These are phyloP conservation scores for Neomonachus schauinslandi DNA, from an alignment of 2,113 vertebrate genomes.

Conservation along the genomic window DNA sequence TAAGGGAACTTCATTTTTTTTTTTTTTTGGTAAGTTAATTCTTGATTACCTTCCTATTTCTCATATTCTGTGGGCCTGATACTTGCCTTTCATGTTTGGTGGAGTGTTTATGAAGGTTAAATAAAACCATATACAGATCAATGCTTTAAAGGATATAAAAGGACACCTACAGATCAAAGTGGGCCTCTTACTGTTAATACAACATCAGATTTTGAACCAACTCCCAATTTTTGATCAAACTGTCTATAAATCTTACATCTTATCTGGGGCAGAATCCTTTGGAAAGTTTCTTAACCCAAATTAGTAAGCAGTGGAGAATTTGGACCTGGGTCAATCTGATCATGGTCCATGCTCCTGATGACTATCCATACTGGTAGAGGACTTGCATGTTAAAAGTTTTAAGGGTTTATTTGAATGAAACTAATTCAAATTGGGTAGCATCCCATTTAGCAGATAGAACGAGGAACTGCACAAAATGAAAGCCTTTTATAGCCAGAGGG, in stretches of 20 bases:
- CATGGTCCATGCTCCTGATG: too few species aligned
- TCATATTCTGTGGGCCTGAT: neutral
- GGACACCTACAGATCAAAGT: neutral
- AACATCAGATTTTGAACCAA: neutral
- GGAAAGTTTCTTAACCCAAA: neutral
- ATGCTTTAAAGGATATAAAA: slow-evolving; percentile 6
- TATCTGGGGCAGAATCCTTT: neutral
- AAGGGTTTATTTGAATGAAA: neutral
- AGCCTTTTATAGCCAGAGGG: neutral
- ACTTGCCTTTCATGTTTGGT: neutral
- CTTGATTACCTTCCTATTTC: neutral
- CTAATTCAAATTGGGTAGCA: neutral
- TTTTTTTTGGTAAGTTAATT: neutral
- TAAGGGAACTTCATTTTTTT: slow-evolving; percentile 36
- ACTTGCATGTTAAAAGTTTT: neutral
- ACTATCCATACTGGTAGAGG: neutral
- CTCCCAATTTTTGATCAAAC: neutral
- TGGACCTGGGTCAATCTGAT: neutral
- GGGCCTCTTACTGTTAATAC: neutral
- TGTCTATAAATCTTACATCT: neutral
- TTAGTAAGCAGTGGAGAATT: neutral
- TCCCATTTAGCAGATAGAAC: neutral
- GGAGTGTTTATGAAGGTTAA: neutral
- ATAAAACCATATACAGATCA: neutral
- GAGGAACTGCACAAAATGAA: neutral